Evolutionary conservation across 2,797 vertebrate species (phyloP).

Genomic region (Molossus molossus): DNA sequence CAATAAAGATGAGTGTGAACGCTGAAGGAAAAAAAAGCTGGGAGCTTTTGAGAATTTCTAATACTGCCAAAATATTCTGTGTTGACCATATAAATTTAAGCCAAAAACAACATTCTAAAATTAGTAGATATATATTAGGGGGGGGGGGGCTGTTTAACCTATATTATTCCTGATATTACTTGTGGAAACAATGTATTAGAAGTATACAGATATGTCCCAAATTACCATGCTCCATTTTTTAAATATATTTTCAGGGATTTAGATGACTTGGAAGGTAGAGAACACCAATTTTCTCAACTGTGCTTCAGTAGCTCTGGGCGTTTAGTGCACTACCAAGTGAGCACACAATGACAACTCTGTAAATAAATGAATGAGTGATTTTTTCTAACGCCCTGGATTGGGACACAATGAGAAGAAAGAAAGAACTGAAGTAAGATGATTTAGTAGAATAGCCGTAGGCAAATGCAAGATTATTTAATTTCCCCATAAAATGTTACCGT

Average conservation of each 20-base stretch:
- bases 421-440: not conserved
- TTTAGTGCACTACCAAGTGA: not conserved
- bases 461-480: not conserved
- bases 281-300: not conserved
- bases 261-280: not conserved
- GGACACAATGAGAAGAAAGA: not conserved
- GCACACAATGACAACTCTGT: not conserved
- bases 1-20: not conserved
- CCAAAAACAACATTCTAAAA: not conserved
- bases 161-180: not conserved
- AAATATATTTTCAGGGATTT: not conserved
- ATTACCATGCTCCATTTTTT: not conserved
- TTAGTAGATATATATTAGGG: not conserved
- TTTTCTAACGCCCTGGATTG: not conserved
- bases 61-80: not conserved
- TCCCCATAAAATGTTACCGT: not conserved
- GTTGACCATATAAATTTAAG: not conserved
- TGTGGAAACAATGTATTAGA: not conserved
- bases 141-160: not conserved
- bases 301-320: not conserved
- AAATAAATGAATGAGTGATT: not conserved
- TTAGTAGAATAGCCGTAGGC: not conserved
- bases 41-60: not conserved
- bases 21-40: not conserved
- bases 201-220: not conserved